Evolutionary conservation across 2,888 invertebrate species (phyloP), one percentile per base, ranked within the genome.

Genomic region (Barypeithes pellucidus): DNA sequence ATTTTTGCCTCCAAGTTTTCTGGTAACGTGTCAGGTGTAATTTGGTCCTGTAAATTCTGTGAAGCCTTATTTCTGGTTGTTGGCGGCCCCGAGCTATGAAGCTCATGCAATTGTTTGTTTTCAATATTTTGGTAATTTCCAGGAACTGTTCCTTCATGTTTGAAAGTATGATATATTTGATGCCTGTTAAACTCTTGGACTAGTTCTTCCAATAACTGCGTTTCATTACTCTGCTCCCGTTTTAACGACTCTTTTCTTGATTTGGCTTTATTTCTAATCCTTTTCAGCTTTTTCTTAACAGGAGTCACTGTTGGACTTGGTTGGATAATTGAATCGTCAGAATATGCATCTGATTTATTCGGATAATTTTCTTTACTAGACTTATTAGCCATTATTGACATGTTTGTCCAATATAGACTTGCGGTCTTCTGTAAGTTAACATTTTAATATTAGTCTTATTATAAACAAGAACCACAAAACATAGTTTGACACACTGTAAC

Each of bases 251-350:
- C 18, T 16, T 57, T 16, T 33, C 2, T 43, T 3, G 16, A 16
- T 16, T 14, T 43, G 4, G 43, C 43, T 1, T 16, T 43, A 7
- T 16, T 1, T 57, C 18, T 33, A 33, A 33, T 8, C 11, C 14
- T 57, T 18, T 52, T 52, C 3, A 33, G 54, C 18, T 57, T 57
- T 33, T 57, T 57, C 18, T 33, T 57, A 8, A 57, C 33, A 7
- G 54, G 54, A 14, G 54, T 33, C 33, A 11, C 1, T 9, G 16
- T 4, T 14, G 54, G 54, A 33, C 29, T 57, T 33, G 14, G 1
- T 57, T 57, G 33, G 33, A 57, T 57, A 18, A 57, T 18, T 5
- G 54, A 57, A 4, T 57, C 54, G n/a, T 57, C 54, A 9, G 36
- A 54, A 29, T n/a, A 2, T n/a, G n/a, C 22, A 22, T 50, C 41